A percentile compares a stretch with the other conserved stretches of the same genome.
Evolutionary conservation across 2,797 vertebrate genomes (phyloP).

Genomic region (Notolepis coatsorum): DNA sequence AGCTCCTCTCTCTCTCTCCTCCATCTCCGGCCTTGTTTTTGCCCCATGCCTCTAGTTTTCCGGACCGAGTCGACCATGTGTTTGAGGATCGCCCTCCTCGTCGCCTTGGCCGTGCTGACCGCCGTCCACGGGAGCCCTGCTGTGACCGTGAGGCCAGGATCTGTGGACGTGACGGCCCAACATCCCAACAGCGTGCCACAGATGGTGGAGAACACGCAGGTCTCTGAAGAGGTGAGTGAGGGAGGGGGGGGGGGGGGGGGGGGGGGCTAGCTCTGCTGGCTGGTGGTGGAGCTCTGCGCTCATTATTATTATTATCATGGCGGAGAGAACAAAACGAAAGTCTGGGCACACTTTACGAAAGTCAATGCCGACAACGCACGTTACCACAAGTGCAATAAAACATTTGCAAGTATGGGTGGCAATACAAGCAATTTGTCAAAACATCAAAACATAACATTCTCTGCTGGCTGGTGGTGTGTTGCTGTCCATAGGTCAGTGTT

Average conservation of each 20-base stretch:
- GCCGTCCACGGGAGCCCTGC: slow-evolving; percentile 33
- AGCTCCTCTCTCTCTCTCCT: neutral
- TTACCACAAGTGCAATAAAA: too few relatives aligned
- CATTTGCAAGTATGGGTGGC: too few relatives aligned
- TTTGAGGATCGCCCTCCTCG: slow-evolving; percentile 31
- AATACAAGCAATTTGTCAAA: too few relatives aligned
- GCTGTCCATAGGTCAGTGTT: too few relatives aligned
- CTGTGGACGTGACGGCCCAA: neutral
- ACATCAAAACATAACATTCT: neutral
- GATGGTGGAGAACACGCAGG: neutral
- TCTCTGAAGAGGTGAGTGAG: slow-evolving; percentile 59
- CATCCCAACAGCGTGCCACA: slow-evolving; percentile 33
- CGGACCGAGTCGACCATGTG: slow-evolving; percentile 18
- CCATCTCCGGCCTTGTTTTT: slow-evolving; percentile 9
- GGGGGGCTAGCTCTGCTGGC: neutral
- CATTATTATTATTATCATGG: too few relatives aligned
- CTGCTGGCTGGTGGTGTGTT: neutral
- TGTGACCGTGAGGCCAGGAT: slow-evolving; percentile 6
- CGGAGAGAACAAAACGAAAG: too few relatives aligned
- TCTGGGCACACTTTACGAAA: too few relatives aligned
- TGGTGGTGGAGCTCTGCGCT: too few relatives aligned
- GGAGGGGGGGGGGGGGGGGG: too few relatives aligned
- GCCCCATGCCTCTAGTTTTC: neutral
- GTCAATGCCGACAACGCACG: too few relatives aligned
- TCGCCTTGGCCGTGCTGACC: slow-evolving; percentile 40